Conservation (phyloP, 1,140 invertebrate genomes). For the Drosophila kepulauana region DNA sequence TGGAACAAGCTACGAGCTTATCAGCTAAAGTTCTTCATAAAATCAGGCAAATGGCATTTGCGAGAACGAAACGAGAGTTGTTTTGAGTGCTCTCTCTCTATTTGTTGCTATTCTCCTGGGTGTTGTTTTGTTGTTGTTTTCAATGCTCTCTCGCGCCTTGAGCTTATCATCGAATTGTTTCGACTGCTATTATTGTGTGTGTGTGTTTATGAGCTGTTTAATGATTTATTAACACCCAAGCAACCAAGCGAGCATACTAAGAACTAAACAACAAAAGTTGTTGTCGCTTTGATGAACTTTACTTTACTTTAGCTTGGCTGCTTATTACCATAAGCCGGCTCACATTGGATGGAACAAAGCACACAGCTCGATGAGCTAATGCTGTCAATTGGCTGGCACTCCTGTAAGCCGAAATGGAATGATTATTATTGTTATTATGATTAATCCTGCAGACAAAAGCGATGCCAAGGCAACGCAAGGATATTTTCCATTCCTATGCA, state of each 20-base stretch:
- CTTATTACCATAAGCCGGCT: slow-evolving; percentile 23
- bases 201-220: slow-evolving; percentile 7
- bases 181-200: background rate
- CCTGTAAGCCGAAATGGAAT: slow-evolving; percentile 1
- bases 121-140: background rate
- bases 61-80: slow-evolving; percentile 31
- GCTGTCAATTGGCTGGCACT: slow-evolving; percentile 16
- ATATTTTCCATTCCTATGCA: background rate
- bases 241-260: background rate
- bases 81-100: slow-evolving; percentile 3
- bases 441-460: slow-evolving; percentile 1
- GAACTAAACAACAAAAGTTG: background rate
- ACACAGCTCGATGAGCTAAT: slow-evolving; percentile 10
- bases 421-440: slow-evolving; percentile 5
- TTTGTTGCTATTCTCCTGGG: slow-evolving; percentile 10
- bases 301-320: background rate
- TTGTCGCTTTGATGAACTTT: slow-evolving; percentile 14
- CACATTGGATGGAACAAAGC: slow-evolving; percentile 4
- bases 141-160: slow-evolving; percentile 24
- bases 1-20: slow-evolving; percentile 16
- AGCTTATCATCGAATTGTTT: slow-evolving; percentile 25
- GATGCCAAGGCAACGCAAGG: slow-evolving; percentile 3
- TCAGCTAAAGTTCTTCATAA: slow-evolving; percentile 31
- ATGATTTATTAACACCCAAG: slow-evolving; percentile 25
- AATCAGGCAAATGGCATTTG: slow-evolving; percentile 31